These are phyloP conservation scores for Gymnocypris eckloni DNA, from an alignment of 2,797 vertebrate genomes.

Conservation along the genomic window DNA sequence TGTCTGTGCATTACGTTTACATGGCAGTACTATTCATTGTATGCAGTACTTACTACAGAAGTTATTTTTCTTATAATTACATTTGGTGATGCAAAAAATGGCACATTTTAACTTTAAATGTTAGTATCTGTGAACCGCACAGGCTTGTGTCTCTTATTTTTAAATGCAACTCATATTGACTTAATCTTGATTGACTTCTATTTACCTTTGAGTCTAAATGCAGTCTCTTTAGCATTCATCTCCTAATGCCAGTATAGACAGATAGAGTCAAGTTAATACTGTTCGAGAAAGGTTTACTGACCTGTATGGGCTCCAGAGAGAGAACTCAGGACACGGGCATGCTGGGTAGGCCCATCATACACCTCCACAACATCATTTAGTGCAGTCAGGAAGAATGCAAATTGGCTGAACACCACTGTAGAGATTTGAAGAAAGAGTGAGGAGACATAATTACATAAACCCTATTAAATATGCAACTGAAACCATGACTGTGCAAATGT, in stretches of 20 bases:
- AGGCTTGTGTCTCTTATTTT: background rate
- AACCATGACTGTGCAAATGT: constrained; percentile 30
- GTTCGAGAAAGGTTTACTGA: constrained; percentile 72
- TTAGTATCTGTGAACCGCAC: background rate
- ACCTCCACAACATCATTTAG: constrained; percentile 96
- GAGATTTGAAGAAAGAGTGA: constrained; percentile 41
- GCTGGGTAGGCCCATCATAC: constrained; percentile 90
- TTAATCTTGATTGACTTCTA: constrained; percentile 16
- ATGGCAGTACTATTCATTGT: background rate
- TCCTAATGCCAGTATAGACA: background rate
- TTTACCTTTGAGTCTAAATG: constrained; percentile 4
- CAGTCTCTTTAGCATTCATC: constrained; percentile 24
- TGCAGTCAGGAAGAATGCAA: constrained; percentile 96
- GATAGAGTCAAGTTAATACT: background rate
- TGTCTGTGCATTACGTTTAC: background rate
- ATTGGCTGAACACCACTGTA: constrained; percentile 97
- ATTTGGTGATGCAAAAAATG: background rate
- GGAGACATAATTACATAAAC: constrained; percentile 42
- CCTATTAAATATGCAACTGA: constrained; percentile 14
- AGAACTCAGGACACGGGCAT: constrained; percentile 92
- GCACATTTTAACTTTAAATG: background rate
- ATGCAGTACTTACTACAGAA: background rate
- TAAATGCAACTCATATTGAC: constrained; percentile 14
- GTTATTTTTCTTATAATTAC: no score
- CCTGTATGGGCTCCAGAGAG: constrained; percentile 93